Conservation (phyloP, 1,140 invertebrate species). For the Ephestia elutella region DNA sequence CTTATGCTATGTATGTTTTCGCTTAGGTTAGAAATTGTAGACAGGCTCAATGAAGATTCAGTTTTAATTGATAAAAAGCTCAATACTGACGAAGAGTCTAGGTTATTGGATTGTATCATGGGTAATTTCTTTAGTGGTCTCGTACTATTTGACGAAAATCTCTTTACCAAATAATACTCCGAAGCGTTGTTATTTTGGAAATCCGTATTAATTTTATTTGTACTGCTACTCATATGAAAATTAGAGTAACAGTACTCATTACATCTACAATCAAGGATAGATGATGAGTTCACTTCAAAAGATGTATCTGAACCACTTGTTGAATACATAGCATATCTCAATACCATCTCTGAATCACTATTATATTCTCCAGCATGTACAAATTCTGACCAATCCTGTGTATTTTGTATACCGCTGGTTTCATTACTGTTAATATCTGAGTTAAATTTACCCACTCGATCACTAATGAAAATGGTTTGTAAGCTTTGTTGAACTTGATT, state of each 20-base stretch:
- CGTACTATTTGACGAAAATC: not conserved
- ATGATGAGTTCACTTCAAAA: not conserved
- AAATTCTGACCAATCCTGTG: not conserved
- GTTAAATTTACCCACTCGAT: not conserved
- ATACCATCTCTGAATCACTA: not conserved
- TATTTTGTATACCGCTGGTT: not conserved
- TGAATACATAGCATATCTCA: not conserved
- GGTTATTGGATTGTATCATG: not conserved
- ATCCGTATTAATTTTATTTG: not conserved
- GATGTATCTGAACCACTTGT: not conserved
- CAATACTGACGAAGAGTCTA: not conserved
- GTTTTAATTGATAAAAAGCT: constrained; percentile 26
- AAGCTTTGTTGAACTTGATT: not conserved
- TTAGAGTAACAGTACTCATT: too few species aligned
- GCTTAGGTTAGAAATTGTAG: constrained; percentile 12
- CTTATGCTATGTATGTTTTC: constrained; percentile 18
- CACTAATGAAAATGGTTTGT: not conserved
- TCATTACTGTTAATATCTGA: not conserved
- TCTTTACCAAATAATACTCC: not conserved
- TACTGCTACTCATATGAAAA: too few species aligned
- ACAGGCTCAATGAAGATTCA: constrained; percentile 31
- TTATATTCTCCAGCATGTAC: not conserved
- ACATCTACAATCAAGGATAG: not conserved
- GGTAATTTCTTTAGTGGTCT: not conserved
- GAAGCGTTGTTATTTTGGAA: not conserved